Evolutionary conservation across 2,797 vertebrate genomes (phyloP), one percentile per base, ranked within the genome.

Genomic region (Holocentrus rufus): DNA sequence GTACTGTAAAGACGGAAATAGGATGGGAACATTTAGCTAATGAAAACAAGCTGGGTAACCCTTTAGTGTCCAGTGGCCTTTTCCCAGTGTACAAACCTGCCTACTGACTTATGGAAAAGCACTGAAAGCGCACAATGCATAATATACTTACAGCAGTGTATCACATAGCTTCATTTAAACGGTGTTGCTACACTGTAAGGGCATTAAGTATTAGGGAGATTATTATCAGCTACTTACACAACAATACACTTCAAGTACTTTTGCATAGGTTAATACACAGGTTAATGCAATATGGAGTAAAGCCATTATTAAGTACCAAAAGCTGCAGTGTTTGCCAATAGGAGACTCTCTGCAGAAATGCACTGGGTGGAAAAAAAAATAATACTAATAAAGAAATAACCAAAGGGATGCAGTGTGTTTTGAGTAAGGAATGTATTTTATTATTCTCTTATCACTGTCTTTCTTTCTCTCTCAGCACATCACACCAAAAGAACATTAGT

Each of bases 401-500:
- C 3, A 25, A 22, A 76, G 58, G 68, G n/a, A 63, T n/a, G 68
- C 23, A 50, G 56, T 25, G n/a, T 39, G 44, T 69, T 54, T 31
- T 64, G 61, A 53, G 34, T 70, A 74, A 64, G 47, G 9, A 64
- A 65, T 42, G 57, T 5, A 61, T 65, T 62, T 66, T 53, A 65
- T 64, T 65, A 30, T 20, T 65, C 44, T 52, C 46, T 77, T 49
- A 39, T 30, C 22, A 68, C 46, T 67, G 31, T 65, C 27, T 55
- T 46, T 63, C 20, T 25, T n/a, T 47, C 46, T 52, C 55, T 65
- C 71, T 63, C 56, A 30, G 68, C 57, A 66, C 63, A 82, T 76
- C 52, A 57, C 25, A 76, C 73, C 56, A 68, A 55, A 50, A 73
- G 74, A 78, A 71, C 76, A 80, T 88, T 86, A 80, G 77, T 82